phyloP scores from a whole-genome alignment of 2,888 invertebrate species.

The Brachyptera risi region DNA sequence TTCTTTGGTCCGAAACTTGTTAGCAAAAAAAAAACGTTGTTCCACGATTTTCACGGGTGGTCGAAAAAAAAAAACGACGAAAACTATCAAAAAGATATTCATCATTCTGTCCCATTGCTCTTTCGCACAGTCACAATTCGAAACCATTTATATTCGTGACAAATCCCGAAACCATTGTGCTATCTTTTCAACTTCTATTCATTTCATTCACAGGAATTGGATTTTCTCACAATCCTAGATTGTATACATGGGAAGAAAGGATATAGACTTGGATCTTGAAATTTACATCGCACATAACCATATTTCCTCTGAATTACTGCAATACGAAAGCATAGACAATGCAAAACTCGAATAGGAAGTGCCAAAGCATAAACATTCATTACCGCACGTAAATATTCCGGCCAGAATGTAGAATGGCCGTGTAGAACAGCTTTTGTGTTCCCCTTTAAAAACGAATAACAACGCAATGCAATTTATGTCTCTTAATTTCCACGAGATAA shows the following conservation, averaged over 20 bases:
- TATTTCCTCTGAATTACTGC: constrained; percentile 2
- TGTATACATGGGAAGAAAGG: not conserved
- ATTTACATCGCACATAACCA: not conserved
- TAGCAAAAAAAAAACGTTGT: no score
- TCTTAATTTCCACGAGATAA: constrained; percentile 13
- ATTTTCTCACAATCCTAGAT: constrained; percentile 11
- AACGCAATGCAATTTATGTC: not conserved
- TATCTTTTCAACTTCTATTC: not conserved
- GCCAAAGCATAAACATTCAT: constrained; percentile 3
- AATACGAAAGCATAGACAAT: not conserved
- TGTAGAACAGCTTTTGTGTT: not conserved
- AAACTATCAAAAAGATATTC: not conserved
- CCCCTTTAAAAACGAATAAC: not conserved
- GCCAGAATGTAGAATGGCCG: not conserved
- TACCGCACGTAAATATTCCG: constrained; percentile 5
- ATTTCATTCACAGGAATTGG: constrained; percentile 11
- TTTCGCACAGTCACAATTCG: not conserved
- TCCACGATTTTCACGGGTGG: no score
- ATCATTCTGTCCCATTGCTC: not conserved
- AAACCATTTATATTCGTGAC: constrained; percentile 10
- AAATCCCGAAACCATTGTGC: constrained; percentile 3
- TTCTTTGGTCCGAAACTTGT: no score
- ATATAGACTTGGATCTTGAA: not conserved
- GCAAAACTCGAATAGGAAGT: no score
- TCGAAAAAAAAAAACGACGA: no score